Base-by-base conservation (phyloP, 1,140 invertebrate species). In the Geopemphigus sp. region DNA sequence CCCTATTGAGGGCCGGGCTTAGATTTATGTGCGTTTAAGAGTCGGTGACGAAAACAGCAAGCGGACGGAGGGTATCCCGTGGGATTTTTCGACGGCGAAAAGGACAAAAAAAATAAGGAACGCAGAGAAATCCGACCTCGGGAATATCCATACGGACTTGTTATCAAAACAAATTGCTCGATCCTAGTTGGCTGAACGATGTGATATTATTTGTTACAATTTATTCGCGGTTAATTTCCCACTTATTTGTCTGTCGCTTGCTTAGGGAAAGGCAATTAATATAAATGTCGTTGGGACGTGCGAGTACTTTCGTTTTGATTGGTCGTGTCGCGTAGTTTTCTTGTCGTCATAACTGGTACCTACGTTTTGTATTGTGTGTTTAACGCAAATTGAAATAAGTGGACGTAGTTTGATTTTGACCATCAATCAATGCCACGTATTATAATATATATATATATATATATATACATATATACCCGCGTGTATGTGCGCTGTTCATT, bases 131-230 rank as follows among this genome's bases (percentile, higher is more conserved):
- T 26, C 66, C 22, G 12, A 57, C 73, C 32, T 61, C 57, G 17
- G 45, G 54, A 57, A 76, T 76, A 57, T 59, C 73, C 19, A 45
- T 59, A 29, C 39, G 17, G 32, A 61, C 74, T 59, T 61, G 74
- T 78, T 78, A 78, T 78, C 39, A 63, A 78, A 78, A 78, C 74
- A 63, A 78, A 78, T 78, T 45, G 74, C 61, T 78, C 39, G n/a
- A 11, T 14, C 22, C 59, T 1, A 17, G 24, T 17, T n/a, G 39
- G 54, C 19, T 1, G 29, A 45, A 57, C 29, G 19, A 39, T 61
- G 39, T 26, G 32, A 76, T 29, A 76, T 76, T 29, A 59, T 76
- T 59, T 45, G 56, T 39, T 24, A 68, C 45, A 14, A 68, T 68
- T 26, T 0, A 15, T 47, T 47, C 19, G 39, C 39, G 19, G 39